Evolutionary conservation across 2,113 vertebrate genomes (phyloP).

Genomic region (Dipodomys stephensi): DNA sequence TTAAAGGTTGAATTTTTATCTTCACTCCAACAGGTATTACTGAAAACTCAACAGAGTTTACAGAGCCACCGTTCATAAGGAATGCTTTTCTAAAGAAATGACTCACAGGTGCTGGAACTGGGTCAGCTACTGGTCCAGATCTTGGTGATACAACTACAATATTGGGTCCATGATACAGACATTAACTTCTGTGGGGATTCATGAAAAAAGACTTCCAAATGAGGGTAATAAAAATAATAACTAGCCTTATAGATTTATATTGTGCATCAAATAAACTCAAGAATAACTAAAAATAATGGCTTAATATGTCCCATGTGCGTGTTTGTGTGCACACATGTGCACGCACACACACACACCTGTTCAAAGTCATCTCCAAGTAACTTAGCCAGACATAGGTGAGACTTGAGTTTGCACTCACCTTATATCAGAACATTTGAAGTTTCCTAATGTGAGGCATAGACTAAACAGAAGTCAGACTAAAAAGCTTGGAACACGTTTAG

Average conservation of each 20-base stretch:
- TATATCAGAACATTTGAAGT: neutral
- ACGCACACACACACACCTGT: neutral
- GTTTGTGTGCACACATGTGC: too few relatives aligned
- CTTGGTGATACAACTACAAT: neutral
- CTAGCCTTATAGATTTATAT: neutral
- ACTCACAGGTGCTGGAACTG: neutral
- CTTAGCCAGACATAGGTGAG: neutral
- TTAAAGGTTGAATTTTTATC: constrained; percentile 32
- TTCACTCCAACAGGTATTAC: neutral
- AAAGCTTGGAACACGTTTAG: neutral
- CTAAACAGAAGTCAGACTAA: neutral
- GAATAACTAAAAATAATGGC: neutral
- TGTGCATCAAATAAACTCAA: neutral
- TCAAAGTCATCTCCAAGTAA: neutral
- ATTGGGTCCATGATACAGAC: neutral
- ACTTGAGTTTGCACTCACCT: neutral
- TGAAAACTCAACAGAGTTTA: neutral
- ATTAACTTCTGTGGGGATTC: neutral
- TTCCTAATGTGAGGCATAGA: neutral
- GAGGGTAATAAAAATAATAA: constrained; percentile 19
- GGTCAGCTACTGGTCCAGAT: neutral
- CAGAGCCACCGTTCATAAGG: neutral
- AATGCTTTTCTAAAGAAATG: constrained; percentile 9
- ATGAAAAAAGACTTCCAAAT: constrained; percentile 5
- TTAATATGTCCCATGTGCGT: neutral